phyloP scores from a whole-genome alignment of 2,888 invertebrate genomes.

The Cheilosia impressa region DNA sequence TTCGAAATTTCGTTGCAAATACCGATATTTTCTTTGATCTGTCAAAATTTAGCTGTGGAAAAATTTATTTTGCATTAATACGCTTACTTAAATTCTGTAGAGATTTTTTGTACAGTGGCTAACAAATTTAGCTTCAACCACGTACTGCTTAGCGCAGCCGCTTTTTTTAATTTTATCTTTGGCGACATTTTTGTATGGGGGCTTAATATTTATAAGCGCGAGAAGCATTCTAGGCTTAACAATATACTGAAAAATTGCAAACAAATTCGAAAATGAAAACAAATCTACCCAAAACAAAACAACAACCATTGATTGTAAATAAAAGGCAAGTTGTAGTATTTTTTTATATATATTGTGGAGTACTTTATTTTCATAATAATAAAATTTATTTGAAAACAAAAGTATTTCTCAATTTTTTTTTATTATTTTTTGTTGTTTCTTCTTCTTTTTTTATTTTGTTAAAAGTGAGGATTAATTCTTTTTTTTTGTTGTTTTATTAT shows the following conservation, averaged over 20 bases:
- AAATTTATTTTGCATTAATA: too few species aligned
- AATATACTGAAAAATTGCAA: background rate
- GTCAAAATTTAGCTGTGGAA: too few species aligned
- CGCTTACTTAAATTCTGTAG: too few species aligned
- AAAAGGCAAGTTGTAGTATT: slow-evolving; percentile 22
- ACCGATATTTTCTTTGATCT: too few species aligned
- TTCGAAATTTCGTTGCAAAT: too few species aligned
- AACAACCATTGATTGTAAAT: background rate
- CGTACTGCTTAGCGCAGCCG: too few species aligned
- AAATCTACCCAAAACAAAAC: background rate
- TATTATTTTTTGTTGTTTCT: slow-evolving; percentile 31
- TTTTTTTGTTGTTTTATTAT: slow-evolving; percentile 50
- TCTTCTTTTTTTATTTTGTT: slow-evolving; percentile 51
- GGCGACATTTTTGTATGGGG: too few species aligned
- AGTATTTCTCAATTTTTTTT: slow-evolving; percentile 59
- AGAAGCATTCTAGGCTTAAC: too few species aligned
- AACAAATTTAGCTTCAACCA: too few species aligned
- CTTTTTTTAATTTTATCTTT: too few species aligned
- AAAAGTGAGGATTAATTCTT: slow-evolving; percentile 53
- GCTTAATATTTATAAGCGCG: too few species aligned
- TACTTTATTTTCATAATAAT: slow-evolving; percentile 75
- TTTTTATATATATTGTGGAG: slow-evolving; percentile 64
- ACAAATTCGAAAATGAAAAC: background rate
- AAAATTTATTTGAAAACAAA: slow-evolving; percentile 74
- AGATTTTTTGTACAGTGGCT: too few species aligned